Evolutionary conservation across 2,113 vertebrate species (phyloP).

Genomic region (Copsychus sechellarum): DNA sequence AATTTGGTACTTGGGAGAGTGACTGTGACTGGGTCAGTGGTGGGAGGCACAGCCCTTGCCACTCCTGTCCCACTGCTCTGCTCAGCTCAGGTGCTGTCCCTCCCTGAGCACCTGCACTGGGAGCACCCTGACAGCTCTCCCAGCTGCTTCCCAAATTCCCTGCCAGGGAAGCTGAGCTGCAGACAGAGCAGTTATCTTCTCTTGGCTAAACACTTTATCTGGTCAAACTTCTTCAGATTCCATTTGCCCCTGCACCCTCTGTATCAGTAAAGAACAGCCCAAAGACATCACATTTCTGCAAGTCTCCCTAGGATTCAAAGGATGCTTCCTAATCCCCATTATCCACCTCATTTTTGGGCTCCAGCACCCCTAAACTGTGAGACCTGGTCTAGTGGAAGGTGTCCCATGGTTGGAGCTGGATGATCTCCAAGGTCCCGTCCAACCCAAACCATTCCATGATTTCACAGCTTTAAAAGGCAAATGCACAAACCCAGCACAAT

Average conservation of each 20-base stretch:
- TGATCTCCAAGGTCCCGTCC: neutral
- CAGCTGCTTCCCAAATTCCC: neutral
- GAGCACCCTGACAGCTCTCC: neutral
- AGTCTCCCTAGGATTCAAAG: neutral
- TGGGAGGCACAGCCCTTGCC: neutral
- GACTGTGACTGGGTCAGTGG: neutral
- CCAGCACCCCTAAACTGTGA: neutral
- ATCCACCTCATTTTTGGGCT: neutral
- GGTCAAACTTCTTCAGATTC: neutral
- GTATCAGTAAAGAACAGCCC: neutral
- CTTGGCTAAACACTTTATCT: neutral
- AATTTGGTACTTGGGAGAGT: neutral
- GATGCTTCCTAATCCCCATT: no score
- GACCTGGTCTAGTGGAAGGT: neutral
- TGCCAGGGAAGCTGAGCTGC: neutral
- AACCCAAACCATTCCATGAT: neutral
- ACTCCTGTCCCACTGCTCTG: neutral
- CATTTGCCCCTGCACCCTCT: rapidly evolving
- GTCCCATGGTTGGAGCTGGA: neutral
- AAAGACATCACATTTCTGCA: neutral
- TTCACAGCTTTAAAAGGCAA: neutral
- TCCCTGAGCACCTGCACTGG: neutral
- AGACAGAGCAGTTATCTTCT: neutral
- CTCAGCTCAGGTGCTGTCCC: neutral
- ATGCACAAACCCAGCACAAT: neutral